Evolutionary conservation across 2,113 vertebrate species (phyloP).

Genomic region (Cyrtonyx montezumae): DNA sequence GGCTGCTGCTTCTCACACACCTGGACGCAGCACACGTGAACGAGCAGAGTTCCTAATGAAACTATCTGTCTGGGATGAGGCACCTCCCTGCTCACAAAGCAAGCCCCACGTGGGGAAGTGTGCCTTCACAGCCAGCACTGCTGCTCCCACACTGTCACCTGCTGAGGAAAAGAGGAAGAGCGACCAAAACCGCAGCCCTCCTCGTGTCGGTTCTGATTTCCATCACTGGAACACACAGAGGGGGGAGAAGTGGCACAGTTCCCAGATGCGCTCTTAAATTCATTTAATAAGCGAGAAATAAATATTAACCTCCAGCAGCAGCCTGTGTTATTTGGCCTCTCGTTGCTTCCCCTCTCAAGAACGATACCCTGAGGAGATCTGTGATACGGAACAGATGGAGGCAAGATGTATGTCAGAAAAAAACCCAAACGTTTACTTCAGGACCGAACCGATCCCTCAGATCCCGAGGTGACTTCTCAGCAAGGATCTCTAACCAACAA

Average conservation of each 20-base stretch:
- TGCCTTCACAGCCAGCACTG: background rate
- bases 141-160: background rate
- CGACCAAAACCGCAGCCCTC: background rate
- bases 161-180: background rate
- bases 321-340: background rate
- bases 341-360: background rate
- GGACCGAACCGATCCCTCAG: background rate
- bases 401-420: background rate
- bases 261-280: background rate
- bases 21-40: background rate
- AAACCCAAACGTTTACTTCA: too few species aligned
- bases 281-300: background rate
- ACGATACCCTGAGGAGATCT: background rate
- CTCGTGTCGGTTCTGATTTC: background rate
- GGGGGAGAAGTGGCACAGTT: background rate
- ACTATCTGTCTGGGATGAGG: background rate
- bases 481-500: background rate
- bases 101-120: too few species aligned
- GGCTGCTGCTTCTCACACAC: background rate
- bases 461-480: background rate
- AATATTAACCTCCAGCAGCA: background rate
- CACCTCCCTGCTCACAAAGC: background rate
- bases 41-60: too few species aligned
- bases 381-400: background rate
- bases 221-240: rapidly evolving